These are phyloP conservation scores for Scolopax rusticola DNA, from an alignment of 2,797 vertebrate genomes.

Conservation along the genomic window DNA sequence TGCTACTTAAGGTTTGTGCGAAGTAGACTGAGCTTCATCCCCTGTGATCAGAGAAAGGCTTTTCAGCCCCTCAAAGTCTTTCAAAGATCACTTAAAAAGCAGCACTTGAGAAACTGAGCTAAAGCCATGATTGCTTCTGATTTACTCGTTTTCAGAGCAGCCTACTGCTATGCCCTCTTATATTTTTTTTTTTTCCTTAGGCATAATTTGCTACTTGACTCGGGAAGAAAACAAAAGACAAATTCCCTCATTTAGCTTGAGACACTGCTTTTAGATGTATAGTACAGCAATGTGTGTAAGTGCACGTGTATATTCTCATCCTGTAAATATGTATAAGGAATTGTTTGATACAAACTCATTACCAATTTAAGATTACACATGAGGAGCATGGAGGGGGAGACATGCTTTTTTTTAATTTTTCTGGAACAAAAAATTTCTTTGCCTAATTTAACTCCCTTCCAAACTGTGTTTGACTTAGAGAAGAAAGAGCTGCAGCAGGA, in stretches of 20 bases:
- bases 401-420: neutral
- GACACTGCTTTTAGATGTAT: neutral
- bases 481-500: neutral
- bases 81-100: constrained; percentile 44
- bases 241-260: neutral
- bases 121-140: constrained; percentile 3
- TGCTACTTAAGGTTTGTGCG: neutral
- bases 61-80: neutral
- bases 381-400: neutral
- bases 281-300: neutral
- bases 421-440: neutral
- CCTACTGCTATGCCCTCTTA: neutral
- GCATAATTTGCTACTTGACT: neutral
- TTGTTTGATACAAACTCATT: neutral
- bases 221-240: neutral
- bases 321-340: neutral
- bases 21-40: neutral
- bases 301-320: neutral
- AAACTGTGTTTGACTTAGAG: neutral
- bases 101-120: constrained; percentile 42
- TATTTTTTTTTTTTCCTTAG: neutral
- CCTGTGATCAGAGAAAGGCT: neutral
- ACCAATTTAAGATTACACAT: neutral
- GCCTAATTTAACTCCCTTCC: neutral
- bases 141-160: constrained; percentile 6